phyloP scores from a whole-genome alignment of 1,140 invertebrate species.

The Drosophila micromelanica region DNA sequence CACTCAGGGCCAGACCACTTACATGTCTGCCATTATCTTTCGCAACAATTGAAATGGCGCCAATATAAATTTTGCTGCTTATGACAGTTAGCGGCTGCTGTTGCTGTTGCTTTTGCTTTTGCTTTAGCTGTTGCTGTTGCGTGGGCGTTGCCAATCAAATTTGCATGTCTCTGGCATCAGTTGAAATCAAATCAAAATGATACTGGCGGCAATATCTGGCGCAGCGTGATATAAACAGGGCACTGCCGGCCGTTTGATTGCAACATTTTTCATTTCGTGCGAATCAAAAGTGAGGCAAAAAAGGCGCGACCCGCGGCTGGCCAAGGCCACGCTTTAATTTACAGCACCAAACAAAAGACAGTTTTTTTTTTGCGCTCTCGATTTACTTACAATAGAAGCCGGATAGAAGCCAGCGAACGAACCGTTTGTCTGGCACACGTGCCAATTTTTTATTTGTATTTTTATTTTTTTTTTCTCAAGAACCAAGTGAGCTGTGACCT shows the following conservation, averaged over 20 bases:
- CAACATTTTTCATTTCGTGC: slow-evolving; percentile 68
- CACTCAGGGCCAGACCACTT: slow-evolving; percentile 52
- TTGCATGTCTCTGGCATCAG: slow-evolving; percentile 74
- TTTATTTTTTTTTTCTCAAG: slow-evolving; percentile 22
- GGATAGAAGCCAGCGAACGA: slow-evolving; percentile 13
- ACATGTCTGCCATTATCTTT: slow-evolving; percentile 37
- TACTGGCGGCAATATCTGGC: slow-evolving; percentile 34
- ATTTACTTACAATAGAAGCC: slow-evolving; percentile 17
- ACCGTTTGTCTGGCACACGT: slow-evolving; percentile 63
- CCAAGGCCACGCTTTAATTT: slow-evolving; percentile 70
- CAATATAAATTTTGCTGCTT: slow-evolving; percentile 59
- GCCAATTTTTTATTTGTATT: slow-evolving; percentile 46
- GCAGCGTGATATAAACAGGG: slow-evolving; percentile 49
- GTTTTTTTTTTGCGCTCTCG: slow-evolving; percentile 38
- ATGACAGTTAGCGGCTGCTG: slow-evolving; percentile 59
- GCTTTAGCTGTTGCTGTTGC: slow-evolving; percentile 41
- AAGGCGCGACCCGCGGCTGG: slow-evolving; percentile 52
- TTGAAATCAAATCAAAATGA: slow-evolving; percentile 69
- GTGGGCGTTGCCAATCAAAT: slow-evolving; percentile 79
- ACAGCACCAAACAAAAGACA: slow-evolving; percentile 64
- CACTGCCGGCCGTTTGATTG: slow-evolving; percentile 37
- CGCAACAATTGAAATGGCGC: slow-evolving; percentile 64
- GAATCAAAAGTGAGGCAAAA: slow-evolving; percentile 66
- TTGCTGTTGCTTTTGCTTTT: slow-evolving; percentile 19
- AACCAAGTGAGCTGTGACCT: slow-evolving; percentile 54